Evolutionary conservation across 2,797 vertebrate genomes (phyloP), one percentile per base, ranked within the genome.

Genomic region (Orientallactaga sibirica): DNA sequence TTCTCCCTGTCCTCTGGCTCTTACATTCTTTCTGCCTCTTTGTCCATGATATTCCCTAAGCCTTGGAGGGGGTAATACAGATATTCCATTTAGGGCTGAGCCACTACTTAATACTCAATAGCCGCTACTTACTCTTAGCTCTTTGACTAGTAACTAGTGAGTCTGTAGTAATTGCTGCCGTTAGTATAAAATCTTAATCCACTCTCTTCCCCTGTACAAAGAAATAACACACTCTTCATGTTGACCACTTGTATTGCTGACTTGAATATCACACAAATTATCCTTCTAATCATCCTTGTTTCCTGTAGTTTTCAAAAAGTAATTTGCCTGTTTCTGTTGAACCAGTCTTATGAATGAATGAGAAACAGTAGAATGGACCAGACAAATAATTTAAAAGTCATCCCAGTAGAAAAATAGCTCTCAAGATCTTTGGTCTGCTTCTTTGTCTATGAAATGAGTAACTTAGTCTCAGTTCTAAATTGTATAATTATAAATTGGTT

Each of bases 221-320:
- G 24, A 71, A 29, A 25, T 52, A 48, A 18, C 71, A 16, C 33
- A 41, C 6, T 22, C 61, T 92, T 33, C 61, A 2, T 27, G 48
- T 71, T 80, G 90, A 74, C 55, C 48, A 70, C 52, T 29, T 22
- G 4, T 14, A 68, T 85, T 88, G 88, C 83, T 96, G 92, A 91
- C n/a, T 48, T 91, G 68, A 83, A 14, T 66, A 24, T 82, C 86
- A 19, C 43, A 66, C 86, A 71, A 55, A 37, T 73, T 52, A 67
- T 71, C 86, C 71, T 94, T 91, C 74, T 74, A 8, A 24, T 88
- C 48, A 24, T 66, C 71, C 88, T 96, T 92, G 55, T 29, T 88
- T 95, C 37, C 73, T 91, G 4, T 88, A 48, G 58, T 80, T 93
- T 90, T 80, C 79, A 94, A 93, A 76, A 48, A 41, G 8, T 29